Evolutionary conservation across 2,888 invertebrate species (phyloP).

Genomic region (Cecidostiba fungosa): DNA sequence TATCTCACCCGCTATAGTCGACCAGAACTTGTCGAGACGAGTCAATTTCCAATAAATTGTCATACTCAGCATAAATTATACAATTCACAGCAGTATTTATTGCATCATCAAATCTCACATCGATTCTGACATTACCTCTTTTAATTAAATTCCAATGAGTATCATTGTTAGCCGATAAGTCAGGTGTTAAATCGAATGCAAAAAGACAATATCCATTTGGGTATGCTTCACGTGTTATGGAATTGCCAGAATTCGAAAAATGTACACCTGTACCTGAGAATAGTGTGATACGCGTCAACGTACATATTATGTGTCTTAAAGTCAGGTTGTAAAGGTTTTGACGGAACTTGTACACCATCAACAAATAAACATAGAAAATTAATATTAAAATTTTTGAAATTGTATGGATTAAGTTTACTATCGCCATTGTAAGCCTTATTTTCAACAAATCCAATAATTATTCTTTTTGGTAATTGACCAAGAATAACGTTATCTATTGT

Average conservation of each 20-base stretch:
- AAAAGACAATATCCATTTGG: slow-evolving; percentile 65
- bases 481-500: slow-evolving; percentile 71
- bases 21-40: background rate
- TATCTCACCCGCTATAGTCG: background rate
- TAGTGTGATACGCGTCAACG: too few relatives aligned
- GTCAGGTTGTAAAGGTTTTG: too few relatives aligned
- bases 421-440: slow-evolving; percentile 66
- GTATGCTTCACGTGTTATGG: slow-evolving; percentile 62
- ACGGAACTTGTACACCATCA: too few relatives aligned
- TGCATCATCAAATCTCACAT: too few relatives aligned
- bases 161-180: slow-evolving; percentile 65
- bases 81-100: too few relatives aligned
- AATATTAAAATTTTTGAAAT: slow-evolving; percentile 65
- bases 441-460: slow-evolving; percentile 68
- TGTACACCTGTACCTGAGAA: slow-evolving; percentile 64
- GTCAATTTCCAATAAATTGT: background rate
- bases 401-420: slow-evolving; percentile 58
- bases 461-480: slow-evolving; percentile 59
- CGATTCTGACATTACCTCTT: too few relatives aligned
- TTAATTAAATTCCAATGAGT: too few relatives aligned
- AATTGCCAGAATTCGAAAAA: slow-evolving; percentile 65
- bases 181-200: slow-evolving; percentile 69
- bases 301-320: too few relatives aligned
- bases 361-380: too few relatives aligned
- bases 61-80: background rate